Evolutionary conservation across 2,797 vertebrate species (phyloP).

Genomic region (Neostethus bicornis): DNA sequence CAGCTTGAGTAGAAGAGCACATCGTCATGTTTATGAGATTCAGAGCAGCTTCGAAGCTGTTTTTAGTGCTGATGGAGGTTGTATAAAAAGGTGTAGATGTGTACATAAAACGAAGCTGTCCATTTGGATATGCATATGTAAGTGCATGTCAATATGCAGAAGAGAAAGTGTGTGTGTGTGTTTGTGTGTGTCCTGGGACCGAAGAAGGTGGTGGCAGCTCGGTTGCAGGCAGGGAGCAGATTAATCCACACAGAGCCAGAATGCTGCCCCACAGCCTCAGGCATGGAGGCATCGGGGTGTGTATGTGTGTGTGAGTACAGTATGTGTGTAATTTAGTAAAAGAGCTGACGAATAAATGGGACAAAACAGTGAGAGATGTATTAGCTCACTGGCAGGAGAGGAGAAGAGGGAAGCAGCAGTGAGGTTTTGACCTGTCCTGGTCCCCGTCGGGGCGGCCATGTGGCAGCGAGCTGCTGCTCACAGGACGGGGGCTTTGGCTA

Average conservation of each 20-base stretch:
- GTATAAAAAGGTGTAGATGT: constrained; percentile 39
- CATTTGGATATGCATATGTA: constrained; percentile 40
- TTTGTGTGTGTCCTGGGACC: constrained; percentile 67
- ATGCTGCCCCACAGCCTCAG: constrained; percentile 81
- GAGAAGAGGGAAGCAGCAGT: constrained; percentile 38
- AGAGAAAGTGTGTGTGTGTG: constrained; percentile 32
- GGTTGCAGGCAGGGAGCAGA: constrained; percentile 84
- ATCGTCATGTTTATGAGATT: constrained; percentile 50
- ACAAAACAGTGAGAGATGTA: constrained; percentile 35
- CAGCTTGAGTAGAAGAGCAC: constrained; percentile 46
- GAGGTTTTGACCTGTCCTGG: constrained; percentile 61
- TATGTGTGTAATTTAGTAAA: constrained; percentile 33
- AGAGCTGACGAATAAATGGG: constrained; percentile 50
- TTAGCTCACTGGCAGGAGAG: constrained; percentile 25
- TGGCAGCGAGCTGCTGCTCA: constrained; percentile 75
- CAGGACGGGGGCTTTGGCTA: constrained; percentile 75
- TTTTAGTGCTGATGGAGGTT: constrained; percentile 32
- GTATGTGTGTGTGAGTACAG: constrained; percentile 22
- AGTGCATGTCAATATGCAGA: constrained; percentile 14
- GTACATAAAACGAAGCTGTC: constrained; percentile 36
- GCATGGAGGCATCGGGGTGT: constrained; percentile 57
- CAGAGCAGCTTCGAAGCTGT: constrained; percentile 32
- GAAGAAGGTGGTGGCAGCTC: constrained; percentile 80
- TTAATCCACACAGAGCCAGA: constrained; percentile 84
- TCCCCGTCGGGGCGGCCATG: constrained; percentile 76